A percentile compares a stretch with the other conserved stretches of the same genome.
These are phyloP conservation scores for Cyclura pinguis DNA, from an alignment of 2,797 vertebrate species.

Conservation along the genomic window DNA sequence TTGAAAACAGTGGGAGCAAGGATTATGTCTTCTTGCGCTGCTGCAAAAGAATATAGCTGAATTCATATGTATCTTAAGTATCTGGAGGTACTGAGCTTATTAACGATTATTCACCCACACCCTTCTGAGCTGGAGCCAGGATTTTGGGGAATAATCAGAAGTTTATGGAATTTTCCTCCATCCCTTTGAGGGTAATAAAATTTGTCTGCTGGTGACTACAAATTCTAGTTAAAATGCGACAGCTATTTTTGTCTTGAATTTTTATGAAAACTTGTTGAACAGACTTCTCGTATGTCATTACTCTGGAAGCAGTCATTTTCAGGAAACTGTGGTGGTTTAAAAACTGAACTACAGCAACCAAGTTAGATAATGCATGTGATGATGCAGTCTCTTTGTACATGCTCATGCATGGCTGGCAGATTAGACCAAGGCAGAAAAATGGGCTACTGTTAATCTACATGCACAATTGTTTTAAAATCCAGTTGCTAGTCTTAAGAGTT, in stretches of 20 bases:
- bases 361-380: neutral
- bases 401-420: neutral
- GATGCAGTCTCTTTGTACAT: neutral
- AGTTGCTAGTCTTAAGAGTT: neutral
- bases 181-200: conserved; percentile 50
- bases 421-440: neutral
- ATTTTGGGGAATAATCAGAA: conserved; percentile 43
- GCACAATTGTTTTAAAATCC: neutral
- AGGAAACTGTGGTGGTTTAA: conserved; percentile 24
- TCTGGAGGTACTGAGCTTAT: conserved; percentile 1
- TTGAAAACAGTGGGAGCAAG: conserved; percentile 4
- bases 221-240: neutral
- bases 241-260: conserved; percentile 36
- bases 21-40: neutral
- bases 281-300: conserved; percentile 24
- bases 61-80: neutral
- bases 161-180: conserved; percentile 44
- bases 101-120: neutral
- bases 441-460: neutral
- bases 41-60: conserved; percentile 1
- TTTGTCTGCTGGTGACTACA: conserved; percentile 40
- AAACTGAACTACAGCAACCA: neutral
- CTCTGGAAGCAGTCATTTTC: conserved; percentile 22
- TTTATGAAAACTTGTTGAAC: conserved; percentile 15
- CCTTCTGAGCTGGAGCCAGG: conserved; percentile 28